Evolutionary conservation across 2,797 vertebrate species (phyloP).

Genomic region (Channallabes apus): DNA sequence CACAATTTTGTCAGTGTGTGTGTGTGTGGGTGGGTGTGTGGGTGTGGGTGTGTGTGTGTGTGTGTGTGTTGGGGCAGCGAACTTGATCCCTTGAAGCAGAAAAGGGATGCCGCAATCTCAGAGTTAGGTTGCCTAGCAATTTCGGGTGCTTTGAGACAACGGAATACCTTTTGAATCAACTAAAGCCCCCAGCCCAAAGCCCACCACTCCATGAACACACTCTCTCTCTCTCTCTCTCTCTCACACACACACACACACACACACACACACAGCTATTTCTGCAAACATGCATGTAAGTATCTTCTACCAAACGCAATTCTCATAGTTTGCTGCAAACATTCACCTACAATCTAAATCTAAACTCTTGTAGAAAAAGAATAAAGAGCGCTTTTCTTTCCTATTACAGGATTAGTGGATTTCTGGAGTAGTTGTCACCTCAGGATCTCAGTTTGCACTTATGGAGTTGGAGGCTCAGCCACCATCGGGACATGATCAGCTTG

Average conservation of each 20-base stretch:
- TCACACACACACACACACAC: neutral
- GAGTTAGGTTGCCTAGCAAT: constrained; percentile 68
- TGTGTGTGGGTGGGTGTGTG: too few relatives aligned
- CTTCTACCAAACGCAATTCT: neutral
- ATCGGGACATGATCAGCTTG: neutral
- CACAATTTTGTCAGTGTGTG: neutral
- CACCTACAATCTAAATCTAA: neutral
- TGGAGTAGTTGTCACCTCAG: neutral
- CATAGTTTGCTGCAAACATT: neutral
- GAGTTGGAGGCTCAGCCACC: neutral
- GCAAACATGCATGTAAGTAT: neutral
- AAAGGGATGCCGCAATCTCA: constrained; percentile 65
- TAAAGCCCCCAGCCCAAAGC: constrained; percentile 49
- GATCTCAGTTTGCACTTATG: neutral
- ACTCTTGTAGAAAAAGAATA: neutral
- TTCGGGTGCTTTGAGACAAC: constrained; percentile 50
- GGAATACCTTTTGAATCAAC: constrained; percentile 57
- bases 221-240: constrained; percentile 37
- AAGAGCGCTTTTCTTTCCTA: neutral
- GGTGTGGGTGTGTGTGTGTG: constrained; percentile 28
- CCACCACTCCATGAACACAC: constrained; percentile 23
- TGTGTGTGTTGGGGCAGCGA: constrained; percentile 44
- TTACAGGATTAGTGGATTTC: neutral
- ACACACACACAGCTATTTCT: neutral
- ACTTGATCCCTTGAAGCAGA: constrained; percentile 62